Conservation (phyloP, 2,797 vertebrate genomes). For the Gastrophryne carolinensis region DNA sequence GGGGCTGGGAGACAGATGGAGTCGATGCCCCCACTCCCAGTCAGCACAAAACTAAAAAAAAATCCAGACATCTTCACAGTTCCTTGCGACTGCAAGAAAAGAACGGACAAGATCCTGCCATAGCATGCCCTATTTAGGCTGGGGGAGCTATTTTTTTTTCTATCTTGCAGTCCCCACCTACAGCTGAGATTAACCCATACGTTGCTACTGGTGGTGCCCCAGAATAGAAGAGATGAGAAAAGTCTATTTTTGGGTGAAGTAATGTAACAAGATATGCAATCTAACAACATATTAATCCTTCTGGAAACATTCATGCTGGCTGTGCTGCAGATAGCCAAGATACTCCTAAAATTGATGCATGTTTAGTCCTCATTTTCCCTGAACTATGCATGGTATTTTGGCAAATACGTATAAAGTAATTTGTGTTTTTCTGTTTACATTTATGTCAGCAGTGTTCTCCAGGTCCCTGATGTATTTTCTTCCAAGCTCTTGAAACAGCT, state of each 20-base stretch:
- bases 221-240: slow-evolving; percentile 40
- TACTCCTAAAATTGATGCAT: slow-evolving; percentile 35
- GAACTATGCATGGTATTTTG: slow-evolving; percentile 51
- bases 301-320: neutral
- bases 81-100: too few relatives aligned
- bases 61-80: too few relatives aligned
- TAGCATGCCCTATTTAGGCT: too few relatives aligned
- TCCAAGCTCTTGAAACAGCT: slow-evolving; percentile 61
- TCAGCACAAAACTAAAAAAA: too few relatives aligned
- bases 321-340: slow-evolving; percentile 16
- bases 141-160: too few relatives aligned
- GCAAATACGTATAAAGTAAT: slow-evolving; percentile 48
- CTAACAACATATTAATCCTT: slow-evolving; percentile 33
- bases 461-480: slow-evolving; percentile 44
- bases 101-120: too few relatives aligned
- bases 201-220: too few relatives aligned
- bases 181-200: too few relatives aligned
- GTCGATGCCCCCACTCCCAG: too few relatives aligned
- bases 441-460: slow-evolving; percentile 38
- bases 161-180: too few relatives aligned
- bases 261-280: slow-evolving; percentile 29
- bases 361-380: slow-evolving; percentile 49
- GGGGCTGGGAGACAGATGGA: too few relatives aligned
- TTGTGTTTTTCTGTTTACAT: slow-evolving; percentile 56
- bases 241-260: slow-evolving; percentile 31